These are phyloP conservation scores for Orchestia grillus DNA, from an alignment of 1,140 invertebrate species.

Conservation along the genomic window DNA sequence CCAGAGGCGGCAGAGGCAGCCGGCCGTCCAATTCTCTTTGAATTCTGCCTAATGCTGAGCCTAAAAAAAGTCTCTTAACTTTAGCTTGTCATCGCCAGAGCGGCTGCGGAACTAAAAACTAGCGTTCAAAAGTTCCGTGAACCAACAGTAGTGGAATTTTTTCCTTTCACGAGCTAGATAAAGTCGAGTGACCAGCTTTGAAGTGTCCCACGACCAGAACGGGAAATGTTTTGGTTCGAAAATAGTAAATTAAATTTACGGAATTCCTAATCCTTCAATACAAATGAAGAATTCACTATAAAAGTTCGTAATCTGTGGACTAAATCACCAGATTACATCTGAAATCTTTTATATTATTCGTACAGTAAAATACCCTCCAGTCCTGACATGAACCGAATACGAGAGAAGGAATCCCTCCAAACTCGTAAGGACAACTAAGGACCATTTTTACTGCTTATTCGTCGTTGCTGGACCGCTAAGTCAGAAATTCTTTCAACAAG, in stretches of 20 bases:
- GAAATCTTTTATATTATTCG: too few species aligned
- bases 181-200: slow-evolving; percentile 14
- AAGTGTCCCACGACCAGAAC: neutral
- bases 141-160: neutral
- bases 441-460: too few species aligned
- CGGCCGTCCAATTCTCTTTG: slow-evolving; percentile 23
- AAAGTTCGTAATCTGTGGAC: neutral
- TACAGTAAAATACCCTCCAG: too few species aligned
- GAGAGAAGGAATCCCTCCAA: too few species aligned
- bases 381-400: too few species aligned
- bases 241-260: neutral
- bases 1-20: neutral
- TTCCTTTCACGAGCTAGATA: neutral
- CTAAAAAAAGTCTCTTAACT: slow-evolving; percentile 10
- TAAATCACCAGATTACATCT: neutral
- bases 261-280: neutral
- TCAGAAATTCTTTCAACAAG: too few species aligned
- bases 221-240: neutral
- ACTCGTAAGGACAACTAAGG: too few species aligned
- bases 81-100: slow-evolving; percentile 25
- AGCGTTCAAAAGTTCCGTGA: neutral
- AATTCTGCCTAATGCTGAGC: slow-evolving; percentile 24
- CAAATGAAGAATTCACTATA: neutral
- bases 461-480: too few species aligned
- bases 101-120: neutral